Conservation (phyloP, 2,888 invertebrate genomes). For the Caenorhabditis zanzibari region DNA sequence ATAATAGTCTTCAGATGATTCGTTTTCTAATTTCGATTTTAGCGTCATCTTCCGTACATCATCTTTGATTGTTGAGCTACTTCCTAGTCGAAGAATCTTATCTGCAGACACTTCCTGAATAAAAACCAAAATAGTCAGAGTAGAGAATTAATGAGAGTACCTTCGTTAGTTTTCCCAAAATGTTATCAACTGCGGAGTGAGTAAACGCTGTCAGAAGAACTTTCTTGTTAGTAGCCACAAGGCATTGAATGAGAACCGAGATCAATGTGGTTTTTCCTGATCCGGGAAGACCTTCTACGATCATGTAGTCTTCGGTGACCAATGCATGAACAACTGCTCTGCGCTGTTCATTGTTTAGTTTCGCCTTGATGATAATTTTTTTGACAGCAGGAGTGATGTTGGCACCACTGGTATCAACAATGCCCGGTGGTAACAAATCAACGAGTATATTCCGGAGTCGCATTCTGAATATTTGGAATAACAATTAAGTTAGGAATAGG, state of each 20-base stretch:
- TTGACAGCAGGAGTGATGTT: slow-evolving; percentile 48
- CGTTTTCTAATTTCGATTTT: slow-evolving; percentile 61
- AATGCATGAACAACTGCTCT: slow-evolving; percentile 88
- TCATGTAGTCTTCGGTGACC: slow-evolving; percentile 89
- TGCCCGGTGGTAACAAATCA: slow-evolving; percentile 68
- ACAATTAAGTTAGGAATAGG: background rate
- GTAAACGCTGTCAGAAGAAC: slow-evolving; percentile 95
- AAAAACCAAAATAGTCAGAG: background rate
- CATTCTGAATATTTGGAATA: slow-evolving; percentile 49
- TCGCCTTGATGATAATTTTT: slow-evolving; percentile 58
- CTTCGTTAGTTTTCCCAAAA: slow-evolving; percentile 88
- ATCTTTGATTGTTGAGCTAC: slow-evolving; percentile 49
- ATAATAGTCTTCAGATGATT: slow-evolving; percentile 56
- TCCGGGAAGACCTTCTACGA: slow-evolving; percentile 94
- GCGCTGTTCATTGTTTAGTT: slow-evolving; percentile 66
- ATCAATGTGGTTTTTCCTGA: slow-evolving; percentile 96
- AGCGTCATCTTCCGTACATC: slow-evolving; percentile 59
- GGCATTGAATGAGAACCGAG: slow-evolving; percentile 89
- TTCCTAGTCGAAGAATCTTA: slow-evolving; percentile 58
- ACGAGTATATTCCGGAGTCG: slow-evolving; percentile 75
- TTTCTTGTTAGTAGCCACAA: slow-evolving; percentile 88
- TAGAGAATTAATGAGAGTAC: slow-evolving; percentile 50
- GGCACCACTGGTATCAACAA: background rate
- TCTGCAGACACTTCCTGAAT: slow-evolving; percentile 47
- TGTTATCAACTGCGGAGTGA: slow-evolving; percentile 96